Conservation (phyloP, 2,113 vertebrate species). For the Brachyhypopomus gauderio region DNA sequence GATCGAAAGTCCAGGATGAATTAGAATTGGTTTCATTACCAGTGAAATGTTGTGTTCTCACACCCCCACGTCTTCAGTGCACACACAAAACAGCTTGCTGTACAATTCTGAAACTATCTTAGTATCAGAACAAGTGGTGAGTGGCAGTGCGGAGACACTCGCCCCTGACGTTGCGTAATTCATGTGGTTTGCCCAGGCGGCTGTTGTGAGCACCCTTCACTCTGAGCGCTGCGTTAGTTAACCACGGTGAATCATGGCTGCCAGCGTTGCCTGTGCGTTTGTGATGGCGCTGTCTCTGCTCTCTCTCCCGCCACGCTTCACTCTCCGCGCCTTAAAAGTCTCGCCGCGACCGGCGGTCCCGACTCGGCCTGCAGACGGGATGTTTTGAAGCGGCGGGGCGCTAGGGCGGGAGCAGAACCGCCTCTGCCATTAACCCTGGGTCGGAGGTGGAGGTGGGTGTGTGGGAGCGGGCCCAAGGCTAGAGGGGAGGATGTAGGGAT, state of each 20-base stretch:
- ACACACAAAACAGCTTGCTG: neutral
- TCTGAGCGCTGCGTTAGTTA: neutral
- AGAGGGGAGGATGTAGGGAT: no score
- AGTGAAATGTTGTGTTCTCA: neutral
- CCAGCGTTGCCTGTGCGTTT: neutral
- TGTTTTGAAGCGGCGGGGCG: neutral
- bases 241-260: neutral
- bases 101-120: neutral
- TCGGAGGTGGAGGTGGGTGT: constrained; percentile 43
- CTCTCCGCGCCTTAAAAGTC: no score
- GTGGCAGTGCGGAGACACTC: neutral
- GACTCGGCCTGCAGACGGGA: neutral
- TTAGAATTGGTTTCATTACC: constrained; percentile 18
- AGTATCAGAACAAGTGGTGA: neutral
- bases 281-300: neutral
- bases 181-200: constrained; percentile 4
- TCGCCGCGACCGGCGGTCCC: neutral
- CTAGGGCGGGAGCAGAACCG: constrained; percentile 13
- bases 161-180: constrained; percentile 20
- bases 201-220: constrained; percentile 6
- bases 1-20: neutral
- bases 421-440: constrained; percentile 50
- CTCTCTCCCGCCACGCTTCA: neutral
- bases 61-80: neutral
- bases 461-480: neutral